Evolutionary conservation across 2,797 vertebrate genomes (phyloP).

Genomic region (Hypotaenidia okinawae): DNA sequence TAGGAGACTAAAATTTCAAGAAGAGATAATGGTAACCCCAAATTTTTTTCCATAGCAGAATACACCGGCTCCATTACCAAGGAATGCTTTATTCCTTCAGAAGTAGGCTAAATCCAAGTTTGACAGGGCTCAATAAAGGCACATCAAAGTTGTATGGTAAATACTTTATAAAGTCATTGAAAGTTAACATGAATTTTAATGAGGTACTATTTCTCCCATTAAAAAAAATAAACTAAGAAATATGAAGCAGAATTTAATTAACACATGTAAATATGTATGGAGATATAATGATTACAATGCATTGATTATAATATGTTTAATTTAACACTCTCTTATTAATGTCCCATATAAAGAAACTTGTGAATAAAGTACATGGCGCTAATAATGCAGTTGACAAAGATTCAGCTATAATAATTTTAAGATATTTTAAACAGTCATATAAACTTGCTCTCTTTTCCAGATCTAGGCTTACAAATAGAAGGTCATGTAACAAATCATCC

Average conservation of each 20-base stretch:
- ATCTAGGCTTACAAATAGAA: conserved; percentile 14
- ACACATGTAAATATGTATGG: conserved; percentile 46
- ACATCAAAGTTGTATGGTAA: not conserved
- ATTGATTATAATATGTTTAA: not conserved
- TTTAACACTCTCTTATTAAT: conserved; percentile 54
- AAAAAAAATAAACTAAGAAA: conserved; percentile 33
- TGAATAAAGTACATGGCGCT: conserved; percentile 33
- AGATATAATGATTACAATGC: not conserved
- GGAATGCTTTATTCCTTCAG: not conserved
- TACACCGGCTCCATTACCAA: not conserved
- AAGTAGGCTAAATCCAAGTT: not conserved
- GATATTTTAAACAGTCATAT: not conserved
- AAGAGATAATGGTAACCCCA: not conserved
- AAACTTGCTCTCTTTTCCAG: conserved; percentile 19
- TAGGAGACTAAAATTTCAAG: not conserved
- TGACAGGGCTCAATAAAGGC: not conserved
- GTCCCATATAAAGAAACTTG: conserved; percentile 16
- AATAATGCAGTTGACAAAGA: conserved; percentile 11
- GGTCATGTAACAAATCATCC: conserved; percentile 9
- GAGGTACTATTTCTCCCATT: not conserved
- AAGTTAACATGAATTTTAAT: conserved; percentile 61
- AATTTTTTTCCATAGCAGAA: not conserved
- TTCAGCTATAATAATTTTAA: conserved; percentile 22
- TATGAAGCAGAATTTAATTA: conserved; percentile 34
- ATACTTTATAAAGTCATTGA: conserved; percentile 34